A percentile compares a stretch with the other conserved stretches of the same genome.
These are phyloP conservation scores for Pagetopsis macropterus DNA, from an alignment of 2,797 vertebrate genomes.

Conservation along the genomic window DNA sequence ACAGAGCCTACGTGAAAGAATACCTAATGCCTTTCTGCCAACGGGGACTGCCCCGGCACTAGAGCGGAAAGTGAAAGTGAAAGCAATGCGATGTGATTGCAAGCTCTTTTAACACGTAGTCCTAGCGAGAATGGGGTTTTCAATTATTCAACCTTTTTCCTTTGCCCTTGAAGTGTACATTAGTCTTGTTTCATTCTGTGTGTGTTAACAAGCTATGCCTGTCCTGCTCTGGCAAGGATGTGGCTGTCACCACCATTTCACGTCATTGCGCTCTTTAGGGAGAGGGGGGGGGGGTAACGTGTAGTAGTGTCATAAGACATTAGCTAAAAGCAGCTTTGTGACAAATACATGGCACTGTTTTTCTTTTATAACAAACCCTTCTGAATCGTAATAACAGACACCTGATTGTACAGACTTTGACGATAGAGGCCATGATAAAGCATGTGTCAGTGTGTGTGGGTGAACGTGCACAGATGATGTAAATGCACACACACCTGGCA, in stretches of 20 bases:
- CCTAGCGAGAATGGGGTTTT: constrained; percentile 69
- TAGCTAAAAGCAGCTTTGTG: constrained; percentile 52
- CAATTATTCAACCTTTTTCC: constrained; percentile 80
- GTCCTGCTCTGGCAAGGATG: constrained; percentile 65
- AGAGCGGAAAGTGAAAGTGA: constrained; percentile 73
- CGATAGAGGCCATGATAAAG: constrained; percentile 40
- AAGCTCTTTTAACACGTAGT: constrained; percentile 71
- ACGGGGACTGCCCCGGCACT: constrained; percentile 49
- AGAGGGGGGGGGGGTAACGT: constrained; percentile 32
- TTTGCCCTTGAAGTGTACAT: constrained; percentile 78
- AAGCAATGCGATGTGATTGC: constrained; percentile 77
- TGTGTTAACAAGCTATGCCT: constrained; percentile 79
- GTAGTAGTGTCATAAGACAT: constrained; percentile 51
- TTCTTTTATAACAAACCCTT: constrained; percentile 26
- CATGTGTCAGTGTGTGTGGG: constrained; percentile 24
- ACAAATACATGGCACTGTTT: constrained; percentile 59
- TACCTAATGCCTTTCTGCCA: constrained; percentile 72
- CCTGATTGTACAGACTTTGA: constrained; percentile 27
- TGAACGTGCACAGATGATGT: constrained; percentile 11
- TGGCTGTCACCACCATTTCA: constrained; percentile 76
- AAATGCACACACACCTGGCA: constrained; percentile 15
- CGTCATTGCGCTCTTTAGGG: constrained; percentile 60
- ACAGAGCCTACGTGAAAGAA: constrained; percentile 70
- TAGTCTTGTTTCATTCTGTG: constrained; percentile 71
- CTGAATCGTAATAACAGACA: constrained; percentile 44